Evolutionary conservation across 1,140 invertebrate species (phyloP), one percentile per base, ranked within the genome.

Genomic region (Hestina assimilis): DNA sequence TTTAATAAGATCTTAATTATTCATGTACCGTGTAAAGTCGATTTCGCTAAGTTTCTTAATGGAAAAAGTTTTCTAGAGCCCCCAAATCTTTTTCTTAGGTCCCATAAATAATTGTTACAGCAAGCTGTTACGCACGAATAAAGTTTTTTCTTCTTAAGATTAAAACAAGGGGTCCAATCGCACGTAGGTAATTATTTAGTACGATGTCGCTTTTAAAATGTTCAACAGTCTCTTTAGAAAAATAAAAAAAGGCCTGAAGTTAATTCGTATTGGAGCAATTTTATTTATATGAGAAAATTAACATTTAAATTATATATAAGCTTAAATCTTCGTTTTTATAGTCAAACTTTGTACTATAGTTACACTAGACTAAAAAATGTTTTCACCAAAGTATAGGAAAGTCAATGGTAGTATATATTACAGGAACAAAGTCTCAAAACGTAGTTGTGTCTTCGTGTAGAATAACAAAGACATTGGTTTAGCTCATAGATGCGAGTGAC

Each of bases 401-500:
- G n/a, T n/a, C n/a, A n/a, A n/a, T n/a, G n/a, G n/a, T n/a, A n/a
- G n/a, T n/a, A n/a, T n/a, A n/a, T n/a, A n/a, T 45, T 38, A 47
- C 43, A 47, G 38, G 28, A 38, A 46, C 24, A 14, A 29, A 41
- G 11, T 29, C 24, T 8, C 20, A 26, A 11, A 24, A 42, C 61
- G 61, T 63, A 56, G 58, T 54, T 64, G 42, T 59, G 48, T 78
- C 69, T 75, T 78, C 73, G 72, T 66, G 65, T 71, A 69, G 61
- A 75, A 75, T 73, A 77, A 75, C 68, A 74, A n/a, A n/a, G 64
- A 67, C 31, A n/a, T 72, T 69, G 72, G 69, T 53, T 68, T 69
- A 64, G 64, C 63, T 77, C 67, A 67, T 72, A 67, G 65, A 66
- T 69, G 45, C 38, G 26, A 56, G 38, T 33, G 19, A 63, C 48